Conservation (phyloP, 2,113 vertebrate species). For the Rhinoptilus africanus region DNA sequence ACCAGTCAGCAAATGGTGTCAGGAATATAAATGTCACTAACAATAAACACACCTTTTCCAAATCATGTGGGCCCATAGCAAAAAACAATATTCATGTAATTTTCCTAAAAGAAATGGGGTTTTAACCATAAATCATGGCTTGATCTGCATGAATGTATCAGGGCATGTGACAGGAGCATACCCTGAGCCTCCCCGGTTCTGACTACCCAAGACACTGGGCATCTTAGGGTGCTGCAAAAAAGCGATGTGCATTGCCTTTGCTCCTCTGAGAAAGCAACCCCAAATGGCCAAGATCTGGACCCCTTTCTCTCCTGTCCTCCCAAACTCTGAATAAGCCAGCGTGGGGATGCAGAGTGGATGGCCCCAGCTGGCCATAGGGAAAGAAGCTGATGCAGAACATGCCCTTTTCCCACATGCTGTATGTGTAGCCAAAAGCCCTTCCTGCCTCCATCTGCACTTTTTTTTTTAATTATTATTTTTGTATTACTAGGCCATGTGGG, state of each 20-base stretch:
- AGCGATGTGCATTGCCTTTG: background rate
- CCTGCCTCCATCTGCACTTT: no score
- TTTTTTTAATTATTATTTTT: background rate
- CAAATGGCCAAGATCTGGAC: background rate
- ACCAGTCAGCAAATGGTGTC: background rate
- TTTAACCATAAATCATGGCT: background rate
- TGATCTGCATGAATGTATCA: background rate
- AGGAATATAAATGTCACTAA: background rate
- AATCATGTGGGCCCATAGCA: background rate
- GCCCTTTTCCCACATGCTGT: background rate
- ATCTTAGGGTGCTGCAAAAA: background rate
- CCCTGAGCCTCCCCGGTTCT: background rate
- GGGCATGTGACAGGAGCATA: background rate
- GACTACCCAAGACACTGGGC: no score
- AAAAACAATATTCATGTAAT: background rate
- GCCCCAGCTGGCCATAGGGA: background rate
- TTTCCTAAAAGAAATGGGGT: rapidly evolving
- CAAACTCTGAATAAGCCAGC: background rate
- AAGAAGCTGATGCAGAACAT: background rate
- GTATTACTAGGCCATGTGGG: background rate
- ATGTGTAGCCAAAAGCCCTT: background rate
- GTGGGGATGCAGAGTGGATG: background rate
- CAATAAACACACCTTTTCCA: background rate
- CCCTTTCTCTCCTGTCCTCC: background rate
- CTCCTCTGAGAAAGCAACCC: background rate